These are phyloP conservation scores for Enteromius argenteus DNA, from an alignment of 2,797 vertebrate species.

Conservation along the genomic window DNA sequence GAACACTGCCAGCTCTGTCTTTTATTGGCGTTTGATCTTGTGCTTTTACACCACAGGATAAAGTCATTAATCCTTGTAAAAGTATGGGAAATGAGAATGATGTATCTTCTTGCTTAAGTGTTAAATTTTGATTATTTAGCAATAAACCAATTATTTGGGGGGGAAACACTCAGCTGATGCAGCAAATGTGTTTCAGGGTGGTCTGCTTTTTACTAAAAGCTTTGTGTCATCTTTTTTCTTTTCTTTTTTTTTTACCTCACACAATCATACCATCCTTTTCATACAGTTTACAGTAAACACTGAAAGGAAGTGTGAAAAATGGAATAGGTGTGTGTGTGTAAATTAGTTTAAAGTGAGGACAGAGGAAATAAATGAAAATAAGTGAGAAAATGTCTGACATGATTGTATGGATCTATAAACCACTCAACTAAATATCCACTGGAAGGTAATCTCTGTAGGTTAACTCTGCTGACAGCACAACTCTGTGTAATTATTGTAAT, in stretches of 20 bases:
- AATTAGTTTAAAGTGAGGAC: constrained; percentile 14
- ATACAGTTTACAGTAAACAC: constrained; percentile 10
- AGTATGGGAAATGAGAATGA: neutral
- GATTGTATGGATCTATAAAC: constrained; percentile 45
- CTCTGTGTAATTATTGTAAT: constrained; percentile 80
- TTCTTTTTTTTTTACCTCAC: constrained; percentile 17
- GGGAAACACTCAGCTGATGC: constrained; percentile 71
- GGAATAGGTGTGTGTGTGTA: neutral
- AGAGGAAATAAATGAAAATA: constrained; percentile 9
- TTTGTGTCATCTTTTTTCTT: constrained; percentile 66
- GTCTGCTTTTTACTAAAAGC: constrained; percentile 81
- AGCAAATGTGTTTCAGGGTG: constrained; percentile 73
- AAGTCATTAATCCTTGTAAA: neutral
- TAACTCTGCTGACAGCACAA: constrained; percentile 74
- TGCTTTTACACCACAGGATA: neutral
- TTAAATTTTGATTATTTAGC: constrained; percentile 62
- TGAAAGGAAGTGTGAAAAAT: neutral
- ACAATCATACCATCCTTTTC: constrained; percentile 36
- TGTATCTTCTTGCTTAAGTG: neutral
- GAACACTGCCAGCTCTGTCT: neutral
- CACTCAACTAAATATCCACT: constrained; percentile 32
- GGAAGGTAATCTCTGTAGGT: neutral
- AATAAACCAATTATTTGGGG: constrained; percentile 53
- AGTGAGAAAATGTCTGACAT: neutral
- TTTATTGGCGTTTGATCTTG: neutral